Conservation (phyloP, 2,797 vertebrate genomes). For the Lepus oiostolus region DNA sequence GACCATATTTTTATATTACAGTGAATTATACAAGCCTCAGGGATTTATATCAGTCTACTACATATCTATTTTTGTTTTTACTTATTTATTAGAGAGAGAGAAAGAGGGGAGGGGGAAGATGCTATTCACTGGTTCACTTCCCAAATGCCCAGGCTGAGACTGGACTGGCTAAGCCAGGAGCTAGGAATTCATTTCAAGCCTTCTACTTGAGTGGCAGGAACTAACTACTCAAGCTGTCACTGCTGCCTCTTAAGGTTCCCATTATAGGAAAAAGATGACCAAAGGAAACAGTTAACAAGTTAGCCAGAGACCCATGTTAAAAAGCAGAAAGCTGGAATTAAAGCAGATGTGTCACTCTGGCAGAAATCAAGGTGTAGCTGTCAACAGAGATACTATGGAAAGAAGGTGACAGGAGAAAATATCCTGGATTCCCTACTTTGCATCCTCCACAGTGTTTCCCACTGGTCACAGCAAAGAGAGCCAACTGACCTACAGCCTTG, state of each 20-base stretch:
- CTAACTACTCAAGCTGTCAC: neutral
- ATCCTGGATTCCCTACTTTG: neutral
- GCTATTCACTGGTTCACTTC: too few species aligned
- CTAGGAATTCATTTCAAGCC: too few species aligned
- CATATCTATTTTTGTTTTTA: neutral
- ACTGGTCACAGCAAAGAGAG: neutral
- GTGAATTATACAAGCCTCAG: neutral
- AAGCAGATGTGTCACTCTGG: neutral
- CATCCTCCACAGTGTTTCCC: neutral
- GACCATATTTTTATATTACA: neutral
- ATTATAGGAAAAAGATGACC: neutral
- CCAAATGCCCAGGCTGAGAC: too few species aligned
- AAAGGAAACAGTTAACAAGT: neutral
- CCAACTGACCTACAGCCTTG: neutral
- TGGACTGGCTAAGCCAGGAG: too few species aligned
- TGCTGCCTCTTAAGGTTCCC: neutral
- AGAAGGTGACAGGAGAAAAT: neutral
- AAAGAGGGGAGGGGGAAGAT: too few species aligned
- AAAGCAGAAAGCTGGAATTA: neutral
- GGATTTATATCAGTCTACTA: neutral
- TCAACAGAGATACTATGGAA: neutral
- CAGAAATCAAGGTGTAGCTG: neutral
- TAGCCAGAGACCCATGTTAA: neutral
- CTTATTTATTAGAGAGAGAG: too few species aligned
- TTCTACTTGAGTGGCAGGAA: too few species aligned